Percentiles rank a stretch among this genome's conserved stretches.
phyloP scores from a whole-genome alignment of 2,888 invertebrate genomes.

The Fabriciana adippe region DNA sequence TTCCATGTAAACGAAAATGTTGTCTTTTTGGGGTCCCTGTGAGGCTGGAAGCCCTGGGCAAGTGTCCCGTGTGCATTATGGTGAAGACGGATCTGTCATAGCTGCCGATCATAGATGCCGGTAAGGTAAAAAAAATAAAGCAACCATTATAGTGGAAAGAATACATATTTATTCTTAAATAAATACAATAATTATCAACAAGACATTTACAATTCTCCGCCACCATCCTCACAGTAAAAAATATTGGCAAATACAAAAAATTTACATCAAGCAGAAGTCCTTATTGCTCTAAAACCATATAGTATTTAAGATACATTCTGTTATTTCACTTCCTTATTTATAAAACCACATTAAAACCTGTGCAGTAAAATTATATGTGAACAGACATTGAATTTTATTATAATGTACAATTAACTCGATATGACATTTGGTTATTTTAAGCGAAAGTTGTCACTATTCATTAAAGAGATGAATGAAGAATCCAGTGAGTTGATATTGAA shows the following conservation, averaged over 20 bases:
- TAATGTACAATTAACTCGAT: neutral
- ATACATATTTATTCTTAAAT: conserved; percentile 75
- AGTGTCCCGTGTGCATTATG: too few relatives aligned
- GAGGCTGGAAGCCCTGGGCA: too few relatives aligned
- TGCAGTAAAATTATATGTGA: conserved; percentile 8
- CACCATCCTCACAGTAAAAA: conserved; percentile 51
- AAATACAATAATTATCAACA: conserved; percentile 64
- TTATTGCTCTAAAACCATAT: conserved; percentile 16
- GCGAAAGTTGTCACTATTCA: neutral
- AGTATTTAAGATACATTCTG: neutral
- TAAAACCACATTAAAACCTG: conserved; percentile 10
- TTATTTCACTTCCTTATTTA: neutral
- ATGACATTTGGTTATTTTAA: neutral
- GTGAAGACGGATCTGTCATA: too few relatives aligned
- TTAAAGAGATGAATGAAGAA: too few relatives aligned
- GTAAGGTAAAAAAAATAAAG: conserved; percentile 13
- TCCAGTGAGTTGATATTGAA: too few relatives aligned
- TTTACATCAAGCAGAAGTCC: conserved; percentile 9
- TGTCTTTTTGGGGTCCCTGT: too few relatives aligned
- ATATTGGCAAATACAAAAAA: conserved; percentile 34
- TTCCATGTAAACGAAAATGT: too few relatives aligned
- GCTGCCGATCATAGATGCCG: too few relatives aligned
- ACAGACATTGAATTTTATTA: neutral
- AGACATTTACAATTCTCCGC: conserved; percentile 69
- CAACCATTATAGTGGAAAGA: conserved; percentile 51